Base-by-base conservation (phyloP, 2,113 vertebrate genomes). In the Oncorhynchus nerka region DNA sequence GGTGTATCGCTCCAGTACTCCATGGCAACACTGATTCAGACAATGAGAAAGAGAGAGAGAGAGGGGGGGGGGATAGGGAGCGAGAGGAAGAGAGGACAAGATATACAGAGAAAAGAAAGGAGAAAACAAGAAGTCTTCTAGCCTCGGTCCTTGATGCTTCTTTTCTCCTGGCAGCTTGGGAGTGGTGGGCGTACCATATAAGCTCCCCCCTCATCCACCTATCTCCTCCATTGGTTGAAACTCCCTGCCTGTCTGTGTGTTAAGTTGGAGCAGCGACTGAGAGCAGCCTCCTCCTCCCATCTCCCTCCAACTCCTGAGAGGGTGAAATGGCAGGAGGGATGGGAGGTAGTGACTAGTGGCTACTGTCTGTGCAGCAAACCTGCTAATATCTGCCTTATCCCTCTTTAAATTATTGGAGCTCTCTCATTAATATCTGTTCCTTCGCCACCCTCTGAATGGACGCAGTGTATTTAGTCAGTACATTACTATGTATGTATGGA, bases 201-300 rank as follows among this genome's bases (percentile, higher is more conserved):
- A 68, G 91, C 71, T 88, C 89, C 90, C 86, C 87, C 49, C 86
- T 16, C 89, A 82, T 85, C 89, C 34, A 34, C 6, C 84, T 84
- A 85, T 77, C 85, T 84, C 91, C 85, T 90, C 87, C 93, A 67
- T 32, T 30, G 15, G 51, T 16, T 55, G 51, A 55, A 55, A 1
- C 51, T 16, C 51, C 16, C 51, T 55, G 16, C 13, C 51, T 16
- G 15, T 55, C 51, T 57, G 71, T 30, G 51, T 34, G 51, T 61
- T 19, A 19, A 19, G 19, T 16, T 4, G 12, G 15, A 15, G 51
- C 65, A 67, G 51, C 24, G 48, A 5, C 24, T 59, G 70, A 28
- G 15, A 20, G 49, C 19, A 28, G 26, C 26, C 28, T n/a, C 30
- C 49, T 61, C 5, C 15, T 55, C 51, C 16, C 16, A 5, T 55